Percentiles rank a stretch among this genome's conserved stretches.
Conservation (phyloP, 2,888 invertebrate species). For the Drosophila mulleri region DNA sequence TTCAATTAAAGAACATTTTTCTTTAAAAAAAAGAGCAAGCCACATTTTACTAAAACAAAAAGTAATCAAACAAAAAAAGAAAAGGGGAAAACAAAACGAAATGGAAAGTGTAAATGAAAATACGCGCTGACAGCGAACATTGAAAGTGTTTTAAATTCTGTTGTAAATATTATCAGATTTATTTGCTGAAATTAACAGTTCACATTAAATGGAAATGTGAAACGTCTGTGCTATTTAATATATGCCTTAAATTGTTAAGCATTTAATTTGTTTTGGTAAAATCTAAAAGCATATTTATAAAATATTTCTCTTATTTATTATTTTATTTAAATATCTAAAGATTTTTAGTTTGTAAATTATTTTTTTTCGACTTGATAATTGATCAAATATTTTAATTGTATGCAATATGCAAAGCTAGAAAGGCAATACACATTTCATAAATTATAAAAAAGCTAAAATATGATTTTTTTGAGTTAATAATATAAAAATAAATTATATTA, state of each 20-base stretch:
- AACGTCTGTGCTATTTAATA: too few species aligned
- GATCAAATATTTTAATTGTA: too few species aligned
- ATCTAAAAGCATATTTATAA: not conserved
- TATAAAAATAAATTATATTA: too few species aligned
- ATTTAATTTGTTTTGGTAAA: not conserved
- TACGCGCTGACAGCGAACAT: slow-evolving; percentile 64
- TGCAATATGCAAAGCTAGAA: too few species aligned
- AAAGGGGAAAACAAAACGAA: slow-evolving; percentile 5
- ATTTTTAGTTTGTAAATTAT: not conserved
- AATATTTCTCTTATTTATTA: not conserved
- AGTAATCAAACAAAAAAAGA: not conserved
- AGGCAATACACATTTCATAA: too few species aligned
- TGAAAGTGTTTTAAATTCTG: slow-evolving; percentile 63
- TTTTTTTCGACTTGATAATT: too few species aligned
- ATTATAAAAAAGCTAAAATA: too few species aligned
- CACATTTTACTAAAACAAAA: slow-evolving; percentile 4
- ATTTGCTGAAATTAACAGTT: not conserved
- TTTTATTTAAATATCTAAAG: not conserved
- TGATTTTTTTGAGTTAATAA: too few species aligned
- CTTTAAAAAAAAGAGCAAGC: not conserved
- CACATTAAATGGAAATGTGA: not conserved
- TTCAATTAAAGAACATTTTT: slow-evolving; percentile 58
- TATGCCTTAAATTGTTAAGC: not conserved
- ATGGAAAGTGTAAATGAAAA: slow-evolving; percentile 34
- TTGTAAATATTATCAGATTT: not conserved